Conservation (phyloP, 2,113 vertebrate species). For the Gobiocypris rarus region DNA sequence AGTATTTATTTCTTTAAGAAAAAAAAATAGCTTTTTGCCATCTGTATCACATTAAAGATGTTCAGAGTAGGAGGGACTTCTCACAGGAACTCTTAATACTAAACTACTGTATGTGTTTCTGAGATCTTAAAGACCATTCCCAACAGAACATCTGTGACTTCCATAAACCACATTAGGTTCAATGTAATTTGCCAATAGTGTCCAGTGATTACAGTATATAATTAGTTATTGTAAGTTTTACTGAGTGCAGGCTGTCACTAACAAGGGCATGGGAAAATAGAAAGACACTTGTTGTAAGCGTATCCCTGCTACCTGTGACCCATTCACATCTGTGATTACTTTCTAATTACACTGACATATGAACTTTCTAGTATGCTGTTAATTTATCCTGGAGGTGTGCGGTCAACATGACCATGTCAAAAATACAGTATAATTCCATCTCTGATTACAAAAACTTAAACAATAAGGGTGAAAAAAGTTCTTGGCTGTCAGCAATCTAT, state of each 20-base stretch:
- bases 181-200: constrained; percentile 35
- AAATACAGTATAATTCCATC: constrained; percentile 1
- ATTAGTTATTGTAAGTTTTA: constrained; percentile 27
- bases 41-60: neutral
- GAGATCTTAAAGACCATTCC: neutral
- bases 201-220: constrained; percentile 26
- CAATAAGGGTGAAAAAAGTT: constrained; percentile 1
- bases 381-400: neutral
- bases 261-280: constrained; percentile 8
- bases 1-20: neutral
- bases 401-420: neutral
- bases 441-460: constrained; percentile 20
- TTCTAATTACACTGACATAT: constrained; percentile 20
- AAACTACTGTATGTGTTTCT: neutral
- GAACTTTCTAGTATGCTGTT: neutral
- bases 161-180: constrained; percentile 2
- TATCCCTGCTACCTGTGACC: neutral
- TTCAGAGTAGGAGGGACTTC: neutral
- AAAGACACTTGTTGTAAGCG: constrained; percentile 7
- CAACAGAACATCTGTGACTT: constrained; percentile 8
- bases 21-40: neutral
- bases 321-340: neutral
- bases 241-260: neutral
- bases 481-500: constrained; percentile 7
- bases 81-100: neutral